Evolutionary conservation across 1,140 invertebrate species (phyloP).

Genomic region (Drosophila santomea): DNA sequence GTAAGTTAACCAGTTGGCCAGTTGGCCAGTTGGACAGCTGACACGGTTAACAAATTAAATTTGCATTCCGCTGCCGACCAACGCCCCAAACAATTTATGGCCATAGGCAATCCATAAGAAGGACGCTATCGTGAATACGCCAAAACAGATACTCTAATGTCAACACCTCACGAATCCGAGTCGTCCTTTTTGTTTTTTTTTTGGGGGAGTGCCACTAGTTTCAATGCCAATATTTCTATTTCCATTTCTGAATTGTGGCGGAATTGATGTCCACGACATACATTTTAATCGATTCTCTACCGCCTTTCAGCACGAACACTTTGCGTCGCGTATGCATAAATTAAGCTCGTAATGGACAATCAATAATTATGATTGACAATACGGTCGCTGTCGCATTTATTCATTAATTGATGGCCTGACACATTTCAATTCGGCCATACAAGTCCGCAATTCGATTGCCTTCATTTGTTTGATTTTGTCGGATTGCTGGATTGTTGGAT

Average conservation of each 20-base stretch:
- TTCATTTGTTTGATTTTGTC: slow-evolving; percentile 32
- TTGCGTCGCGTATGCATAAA: slow-evolving; percentile 58
- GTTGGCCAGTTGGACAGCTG: slow-evolving; percentile 15
- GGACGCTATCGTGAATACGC: slow-evolving; percentile 59
- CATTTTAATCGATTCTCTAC: slow-evolving; percentile 80
- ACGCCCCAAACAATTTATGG: slow-evolving; percentile 48
- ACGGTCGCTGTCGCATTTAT: slow-evolving; percentile 34
- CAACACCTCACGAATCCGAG: slow-evolving; percentile 47
- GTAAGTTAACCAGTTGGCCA: slow-evolving; percentile 19
- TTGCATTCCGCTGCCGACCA: slow-evolving; percentile 40
- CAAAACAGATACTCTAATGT: slow-evolving; percentile 52
- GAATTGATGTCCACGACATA: slow-evolving; percentile 62
- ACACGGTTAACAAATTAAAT: slow-evolving; percentile 63
- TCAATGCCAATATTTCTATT: slow-evolving; percentile 21
- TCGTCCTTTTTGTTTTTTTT: too few species aligned
- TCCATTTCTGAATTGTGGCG: slow-evolving; percentile 6
- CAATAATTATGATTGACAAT: slow-evolving; percentile 81
- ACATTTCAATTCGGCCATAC: slow-evolving; percentile 31
- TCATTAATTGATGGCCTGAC: slow-evolving; percentile 54
- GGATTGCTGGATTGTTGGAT: not conserved
- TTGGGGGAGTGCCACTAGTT: slow-evolving; percentile 17
- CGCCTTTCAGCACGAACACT: slow-evolving; percentile 73
- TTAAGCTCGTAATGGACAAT: slow-evolving; percentile 72
- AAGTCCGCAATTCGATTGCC: slow-evolving; percentile 32
- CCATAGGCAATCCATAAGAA: slow-evolving; percentile 50